Evolutionary conservation across 2,888 invertebrate genomes (phyloP), one percentile per base, ranked within the genome.

Genomic region (Clostera curtula): DNA sequence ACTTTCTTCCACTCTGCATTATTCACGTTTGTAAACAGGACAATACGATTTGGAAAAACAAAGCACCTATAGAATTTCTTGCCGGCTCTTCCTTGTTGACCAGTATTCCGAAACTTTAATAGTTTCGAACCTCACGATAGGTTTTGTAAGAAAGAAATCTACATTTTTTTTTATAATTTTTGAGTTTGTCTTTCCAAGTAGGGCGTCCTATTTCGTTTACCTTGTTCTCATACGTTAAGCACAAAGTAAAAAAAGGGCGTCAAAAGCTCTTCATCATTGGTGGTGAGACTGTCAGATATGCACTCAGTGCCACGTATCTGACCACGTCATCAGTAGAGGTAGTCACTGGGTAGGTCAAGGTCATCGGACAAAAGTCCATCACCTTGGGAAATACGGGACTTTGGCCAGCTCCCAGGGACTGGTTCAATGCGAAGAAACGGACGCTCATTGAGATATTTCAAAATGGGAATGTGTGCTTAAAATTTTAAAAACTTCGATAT

Each of bases 371-470:
- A 33, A 34, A 36, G 32, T 33, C 32, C 21, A 29, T 25, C 24
- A 24, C 27, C 18, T 12, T 24, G 30, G 24, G 33, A 24, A n/a
- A n/a, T 7, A 11, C 38, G 43, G 62, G 68, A 74, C 3, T 71
- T 39, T 37, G 34, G 30, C 67, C 72, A 77, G 80, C 61, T 72
- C 74, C 67, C 40, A 25, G 12, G 2, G 1, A 65, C 80, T 77
- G 73, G 68, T 55, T 70, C 21, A 54, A 70, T 69, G 69, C 66
- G 77, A 58, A 79, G 82, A 76, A 58, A 76, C 67, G 79, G 80
- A 82, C 80, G 61, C 62, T 77, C 58, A 33, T 5, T 3, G 0
- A 3, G 2, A 2, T 2, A 1, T 0, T 2, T 7, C n/a, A n/a
- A 17, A 27, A 27, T 23, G 36, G 24, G 22, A 56, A 63, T 58